Base-by-base conservation (phyloP, 2,888 invertebrate species). In the Euphydryas editha region DNA sequence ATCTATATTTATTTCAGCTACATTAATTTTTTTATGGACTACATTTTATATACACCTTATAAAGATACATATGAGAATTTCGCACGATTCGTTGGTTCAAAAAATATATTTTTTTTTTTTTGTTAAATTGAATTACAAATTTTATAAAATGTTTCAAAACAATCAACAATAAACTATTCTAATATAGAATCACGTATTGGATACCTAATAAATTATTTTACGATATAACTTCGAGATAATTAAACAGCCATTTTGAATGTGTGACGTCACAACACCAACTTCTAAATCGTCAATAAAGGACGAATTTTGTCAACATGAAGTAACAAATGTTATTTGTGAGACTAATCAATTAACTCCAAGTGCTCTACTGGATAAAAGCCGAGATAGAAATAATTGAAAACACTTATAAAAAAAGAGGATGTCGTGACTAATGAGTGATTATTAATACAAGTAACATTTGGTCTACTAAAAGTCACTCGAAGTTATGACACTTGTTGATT, bases 301-400 rank as follows among this genome's bases (percentile, higher is more conserved):
- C 39, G 0, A 11, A 39, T 8, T 13, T 13, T 39, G 39, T 11
- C 11, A 11, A 39, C 4, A 39, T 10, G 8, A 39, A 39, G 5
- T 39, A 39, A 15, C 39, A 39, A 39, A 4, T 3, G n/a, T n/a
- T 44, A 5, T 44, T n/a, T 6, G 11, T 39, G 39, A 15, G 39
- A 10, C 39, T 11, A 39, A 44, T 15, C 6, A 44, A 44, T 44
- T n/a, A n/a, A n/a, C n/a, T 44, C 10, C 15, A 39, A 39, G 39
- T 39, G 39, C 39, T 39, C 39, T 39, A 15, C n/a, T 44, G 42
- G 42, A 44, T 44, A 44, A 44, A 44, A 44, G n/a, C 42, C n/a
- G n/a, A n/a, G 42, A 44, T 44, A 44, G n/a, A n/a, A 44, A 44
- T 44, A 44, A 44, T n/a, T 44, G 15, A 44, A 15, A n/a, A n/a